A percentile compares a stretch with the other conserved stretches of the same genome.
Evolutionary conservation across 2,797 vertebrate species (phyloP).

Genomic region (Lutra lutra): DNA sequence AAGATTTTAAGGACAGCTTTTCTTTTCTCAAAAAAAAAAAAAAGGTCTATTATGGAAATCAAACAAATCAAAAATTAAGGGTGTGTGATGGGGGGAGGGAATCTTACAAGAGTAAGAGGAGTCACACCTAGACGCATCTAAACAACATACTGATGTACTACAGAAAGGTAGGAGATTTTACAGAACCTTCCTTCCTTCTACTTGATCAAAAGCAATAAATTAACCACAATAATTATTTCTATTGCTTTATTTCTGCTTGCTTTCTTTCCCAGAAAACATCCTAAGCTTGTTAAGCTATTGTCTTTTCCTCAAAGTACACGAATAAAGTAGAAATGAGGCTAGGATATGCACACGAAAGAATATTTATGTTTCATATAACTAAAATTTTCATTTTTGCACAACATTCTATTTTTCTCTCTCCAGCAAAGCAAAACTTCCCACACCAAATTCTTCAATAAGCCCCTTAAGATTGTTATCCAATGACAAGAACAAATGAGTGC

Average conservation of each 20-base stretch:
- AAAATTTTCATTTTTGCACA: constrained; percentile 57
- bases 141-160: neutral
- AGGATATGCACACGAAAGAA: constrained; percentile 52
- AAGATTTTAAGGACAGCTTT: neutral
- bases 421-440: constrained; percentile 53
- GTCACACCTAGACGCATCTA: neutral
- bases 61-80: neutral
- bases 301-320: neutral
- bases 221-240: neutral
- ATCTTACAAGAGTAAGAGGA: neutral
- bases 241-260: neutral
- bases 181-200: neutral
- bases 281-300: neutral
- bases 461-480: constrained; percentile 70
- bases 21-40: neutral
- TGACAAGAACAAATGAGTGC: constrained; percentile 81
- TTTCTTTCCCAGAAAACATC: constrained; percentile 2
- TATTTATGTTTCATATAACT: constrained; percentile 59
- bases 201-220: neutral
- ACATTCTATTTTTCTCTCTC: constrained; percentile 60
- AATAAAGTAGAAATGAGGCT: constrained; percentile 59
- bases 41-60: neutral
- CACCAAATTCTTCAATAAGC: constrained; percentile 66
- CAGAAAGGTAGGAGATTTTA: neutral
- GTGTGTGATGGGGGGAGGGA: neutral